A percentile compares a stretch with the other conserved stretches of the same genome.
Evolutionary conservation across 2,797 vertebrate genomes (phyloP).

Genomic region (Poeciliopsis paucimaculata): DNA sequence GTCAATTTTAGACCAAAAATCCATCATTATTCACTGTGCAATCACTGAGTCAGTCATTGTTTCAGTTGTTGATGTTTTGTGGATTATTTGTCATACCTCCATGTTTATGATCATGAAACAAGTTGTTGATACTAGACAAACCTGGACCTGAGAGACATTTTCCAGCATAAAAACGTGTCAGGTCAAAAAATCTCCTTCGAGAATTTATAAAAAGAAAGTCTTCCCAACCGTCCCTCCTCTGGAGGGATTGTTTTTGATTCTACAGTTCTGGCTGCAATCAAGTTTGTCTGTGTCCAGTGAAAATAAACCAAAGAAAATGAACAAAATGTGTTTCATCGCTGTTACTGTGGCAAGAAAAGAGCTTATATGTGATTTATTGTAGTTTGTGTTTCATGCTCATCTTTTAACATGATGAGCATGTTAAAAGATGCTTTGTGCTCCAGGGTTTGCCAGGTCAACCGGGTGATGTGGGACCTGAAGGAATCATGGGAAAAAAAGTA

Average conservation of each 20-base stretch:
- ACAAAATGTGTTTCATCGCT: not conserved
- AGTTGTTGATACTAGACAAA: not conserved
- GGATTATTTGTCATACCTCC: not conserved
- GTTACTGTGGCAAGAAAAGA: not conserved
- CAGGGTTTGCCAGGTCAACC: constrained; percentile 85
- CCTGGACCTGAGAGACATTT: not conserved
- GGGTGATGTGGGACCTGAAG: constrained; percentile 86
- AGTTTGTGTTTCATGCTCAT: not conserved
- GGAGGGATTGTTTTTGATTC: not conserved
- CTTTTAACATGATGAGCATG: not conserved
- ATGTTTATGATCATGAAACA: not conserved
- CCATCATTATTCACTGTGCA: too few species aligned
- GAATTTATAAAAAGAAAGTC: not conserved
- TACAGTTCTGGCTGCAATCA: not conserved
- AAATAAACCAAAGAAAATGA: not conserved
- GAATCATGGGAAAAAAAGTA: constrained; percentile 86
- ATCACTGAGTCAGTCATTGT: not conserved
- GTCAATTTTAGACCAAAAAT: not conserved
- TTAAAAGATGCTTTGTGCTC: too few species aligned
- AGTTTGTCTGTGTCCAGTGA: not conserved
- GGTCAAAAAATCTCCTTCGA: not conserved
- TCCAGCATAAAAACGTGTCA: not conserved
- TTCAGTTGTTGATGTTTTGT: not conserved
- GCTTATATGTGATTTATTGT: not conserved
- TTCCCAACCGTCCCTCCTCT: not conserved